Evolutionary conservation across 1,140 invertebrate species (phyloP).

Genomic region (Trinorchestia longiramus): DNA sequence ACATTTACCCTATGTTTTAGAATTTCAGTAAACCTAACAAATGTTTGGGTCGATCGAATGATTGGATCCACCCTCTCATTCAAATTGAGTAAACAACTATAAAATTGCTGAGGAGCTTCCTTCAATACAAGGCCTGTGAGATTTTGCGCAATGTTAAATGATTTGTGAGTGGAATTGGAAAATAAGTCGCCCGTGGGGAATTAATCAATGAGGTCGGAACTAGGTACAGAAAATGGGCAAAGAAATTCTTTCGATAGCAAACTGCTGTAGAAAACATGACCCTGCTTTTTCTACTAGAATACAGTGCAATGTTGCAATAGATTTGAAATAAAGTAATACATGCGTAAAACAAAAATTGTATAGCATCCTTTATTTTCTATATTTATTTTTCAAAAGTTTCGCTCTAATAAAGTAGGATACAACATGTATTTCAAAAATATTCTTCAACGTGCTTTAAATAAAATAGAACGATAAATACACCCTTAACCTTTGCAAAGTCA

Average conservation of each 20-base stretch:
- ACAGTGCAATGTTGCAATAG: too few relatives aligned
- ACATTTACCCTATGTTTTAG: background rate
- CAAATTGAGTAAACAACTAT: background rate
- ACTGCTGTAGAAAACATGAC: background rate
- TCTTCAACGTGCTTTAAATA: too few relatives aligned
- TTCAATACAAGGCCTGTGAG: background rate
- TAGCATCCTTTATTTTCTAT: too few relatives aligned
- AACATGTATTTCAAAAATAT: too few relatives aligned
- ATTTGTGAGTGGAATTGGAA: background rate
- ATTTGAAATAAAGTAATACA: too few relatives aligned
- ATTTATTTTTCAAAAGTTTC: too few relatives aligned
- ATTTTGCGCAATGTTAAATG: background rate
- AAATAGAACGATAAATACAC: too few relatives aligned
- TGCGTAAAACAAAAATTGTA: too few relatives aligned
- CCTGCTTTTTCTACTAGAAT: too few relatives aligned
- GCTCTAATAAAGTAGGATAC: too few relatives aligned
- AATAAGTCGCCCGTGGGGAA: background rate
- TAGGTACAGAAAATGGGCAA: background rate
- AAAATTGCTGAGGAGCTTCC: background rate
- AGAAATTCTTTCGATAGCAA: background rate
- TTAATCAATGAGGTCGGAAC: background rate
- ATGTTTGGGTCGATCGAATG: constrained; percentile 31
- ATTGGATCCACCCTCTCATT: constrained; percentile 34
- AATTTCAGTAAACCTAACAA: background rate
- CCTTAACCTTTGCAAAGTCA: too few relatives aligned